phyloP scores from a whole-genome alignment of 2,797 vertebrate genomes.

The Podarcis lilfordi region DNA sequence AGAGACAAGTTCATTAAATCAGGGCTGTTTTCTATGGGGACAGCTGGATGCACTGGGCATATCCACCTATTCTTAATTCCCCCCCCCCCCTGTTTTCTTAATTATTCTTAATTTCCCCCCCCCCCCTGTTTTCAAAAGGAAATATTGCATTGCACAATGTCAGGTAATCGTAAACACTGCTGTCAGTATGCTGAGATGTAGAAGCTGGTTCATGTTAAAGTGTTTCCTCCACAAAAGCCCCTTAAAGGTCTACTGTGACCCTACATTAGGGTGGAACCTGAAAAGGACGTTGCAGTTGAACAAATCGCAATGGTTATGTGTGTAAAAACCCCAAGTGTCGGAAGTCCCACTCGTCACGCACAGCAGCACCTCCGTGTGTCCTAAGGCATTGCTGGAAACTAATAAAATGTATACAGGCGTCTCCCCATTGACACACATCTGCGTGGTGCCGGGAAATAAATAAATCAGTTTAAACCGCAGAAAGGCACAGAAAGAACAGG shows the following conservation, averaged over 20 bases:
- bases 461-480: no score
- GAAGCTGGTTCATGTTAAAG: neutral
- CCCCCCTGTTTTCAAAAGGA: neutral
- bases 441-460: no score
- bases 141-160: neutral
- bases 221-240: neutral
- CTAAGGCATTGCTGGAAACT: neutral
- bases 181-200: slow-evolving; percentile 53
- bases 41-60: neutral
- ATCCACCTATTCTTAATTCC: no score
- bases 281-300: no score
- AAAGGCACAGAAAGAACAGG: no score
- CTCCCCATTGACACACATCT: no score
- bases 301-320: neutral
- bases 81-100: no score
- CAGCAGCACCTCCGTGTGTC: neutral
- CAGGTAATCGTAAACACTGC: slow-evolving; percentile 61
- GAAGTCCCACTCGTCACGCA: neutral
- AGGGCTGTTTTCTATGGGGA: neutral
- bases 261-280: neutral
- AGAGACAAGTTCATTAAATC: neutral
- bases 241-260: neutral
- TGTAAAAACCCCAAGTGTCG: neutral
- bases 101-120: no score
- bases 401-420: neutral